These are phyloP conservation scores for Ditylenchus weischeri DNA, from an alignment of 2,888 invertebrate genomes.

Conservation along the genomic window DNA sequence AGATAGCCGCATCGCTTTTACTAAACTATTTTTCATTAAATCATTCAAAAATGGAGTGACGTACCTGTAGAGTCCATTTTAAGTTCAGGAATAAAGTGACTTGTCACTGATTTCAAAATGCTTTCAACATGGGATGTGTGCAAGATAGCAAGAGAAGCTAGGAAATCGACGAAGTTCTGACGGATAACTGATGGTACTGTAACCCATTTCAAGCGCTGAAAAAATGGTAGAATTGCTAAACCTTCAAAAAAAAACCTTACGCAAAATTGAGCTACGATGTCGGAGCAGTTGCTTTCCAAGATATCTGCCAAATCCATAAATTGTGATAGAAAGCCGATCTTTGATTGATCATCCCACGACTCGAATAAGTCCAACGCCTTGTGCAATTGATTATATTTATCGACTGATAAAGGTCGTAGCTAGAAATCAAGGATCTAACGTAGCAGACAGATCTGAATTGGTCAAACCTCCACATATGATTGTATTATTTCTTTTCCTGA, in stretches of 20 bases:
- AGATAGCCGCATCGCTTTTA: neutral
- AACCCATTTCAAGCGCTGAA: slow-evolving; percentile 16
- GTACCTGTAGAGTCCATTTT: neutral
- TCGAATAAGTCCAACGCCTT: slow-evolving; percentile 3
- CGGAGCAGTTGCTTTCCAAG: slow-evolving; percentile 37
- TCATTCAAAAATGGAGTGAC: neutral
- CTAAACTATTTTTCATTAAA: slow-evolving; percentile 1
- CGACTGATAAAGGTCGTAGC: neutral
- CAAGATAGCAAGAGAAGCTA: slow-evolving; percentile 2
- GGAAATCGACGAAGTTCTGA: slow-evolving; percentile 5
- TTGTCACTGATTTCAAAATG: neutral
- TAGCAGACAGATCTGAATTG: too few species aligned
- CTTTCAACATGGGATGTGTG: neutral
- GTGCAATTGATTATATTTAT: slow-evolving; percentile 4
- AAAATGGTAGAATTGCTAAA: neutral
- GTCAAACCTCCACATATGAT: too few species aligned
- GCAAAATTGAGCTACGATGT: slow-evolving; percentile 39
- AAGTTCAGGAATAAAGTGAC: slow-evolving; percentile 6
- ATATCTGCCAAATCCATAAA: slow-evolving; percentile 39
- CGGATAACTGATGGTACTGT: slow-evolving; percentile 7
- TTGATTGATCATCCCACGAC: neutral
- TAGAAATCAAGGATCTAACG: neutral
- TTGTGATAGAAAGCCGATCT: slow-evolving; percentile 19
- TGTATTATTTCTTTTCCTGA: too few species aligned
- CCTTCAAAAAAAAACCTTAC: slow-evolving; percentile 27